Conservation (phyloP, 1,140 invertebrate genomes). For the Asobara japonica region DNA sequence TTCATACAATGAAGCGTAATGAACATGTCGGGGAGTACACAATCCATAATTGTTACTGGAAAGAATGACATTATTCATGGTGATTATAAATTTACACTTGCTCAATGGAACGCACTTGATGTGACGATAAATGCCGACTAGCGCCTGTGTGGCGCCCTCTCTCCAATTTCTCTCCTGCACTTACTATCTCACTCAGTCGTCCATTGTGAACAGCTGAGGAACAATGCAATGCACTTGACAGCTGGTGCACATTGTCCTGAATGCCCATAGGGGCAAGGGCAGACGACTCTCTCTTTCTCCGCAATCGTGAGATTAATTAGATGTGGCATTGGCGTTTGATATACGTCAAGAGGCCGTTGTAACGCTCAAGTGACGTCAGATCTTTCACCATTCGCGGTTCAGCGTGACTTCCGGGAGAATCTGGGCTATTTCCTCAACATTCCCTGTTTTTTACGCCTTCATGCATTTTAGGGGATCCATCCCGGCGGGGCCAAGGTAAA, state of each 20-base stretch:
- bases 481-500: too few relatives aligned
- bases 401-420: too few relatives aligned
- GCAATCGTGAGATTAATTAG: slow-evolving; percentile 25
- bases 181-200: slow-evolving; percentile 43
- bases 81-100: background rate
- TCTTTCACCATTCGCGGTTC: background rate
- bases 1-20: too few relatives aligned
- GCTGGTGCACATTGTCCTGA: slow-evolving; percentile 46
- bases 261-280: slow-evolving; percentile 31
- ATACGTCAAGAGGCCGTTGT: background rate
- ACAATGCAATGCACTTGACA: slow-evolving; percentile 50
- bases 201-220: slow-evolving; percentile 42
- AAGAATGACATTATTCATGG: background rate
- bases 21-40: too few relatives aligned
- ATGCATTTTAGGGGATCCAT: too few relatives aligned
- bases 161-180: background rate
- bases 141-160: background rate
- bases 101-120: background rate
- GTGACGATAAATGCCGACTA: background rate
- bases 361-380: background rate
- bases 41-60: too few relatives aligned
- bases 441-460: too few relatives aligned
- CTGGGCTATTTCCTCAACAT: background rate
- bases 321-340: slow-evolving; percentile 5
- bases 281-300: background rate